These are phyloP conservation scores for Troides aeacus DNA, from an alignment of 2,888 invertebrate species.

Conservation along the genomic window DNA sequence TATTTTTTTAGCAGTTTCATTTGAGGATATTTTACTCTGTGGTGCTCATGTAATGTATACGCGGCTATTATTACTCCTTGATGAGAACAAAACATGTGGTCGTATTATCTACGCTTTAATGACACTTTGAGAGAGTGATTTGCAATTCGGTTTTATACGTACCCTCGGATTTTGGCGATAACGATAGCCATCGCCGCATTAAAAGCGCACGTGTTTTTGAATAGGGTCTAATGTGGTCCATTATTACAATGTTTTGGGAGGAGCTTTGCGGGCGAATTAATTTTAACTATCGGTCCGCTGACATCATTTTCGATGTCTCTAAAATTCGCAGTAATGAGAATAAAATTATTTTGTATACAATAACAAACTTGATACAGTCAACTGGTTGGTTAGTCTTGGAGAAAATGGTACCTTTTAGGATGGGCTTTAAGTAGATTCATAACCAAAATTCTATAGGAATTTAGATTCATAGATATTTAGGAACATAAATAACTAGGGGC, in stretches of 20 bases:
- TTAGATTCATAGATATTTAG: too few relatives aligned
- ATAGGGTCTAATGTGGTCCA: conserved; percentile 35
- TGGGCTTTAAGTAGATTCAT: too few relatives aligned
- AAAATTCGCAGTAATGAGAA: not conserved
- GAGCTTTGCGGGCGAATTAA: conserved; percentile 14
- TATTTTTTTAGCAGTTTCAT: conserved; percentile 27
- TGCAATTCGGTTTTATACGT: conserved; percentile 53
- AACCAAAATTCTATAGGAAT: too few relatives aligned
- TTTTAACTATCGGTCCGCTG: conserved; percentile 1
- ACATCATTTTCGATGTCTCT: too few relatives aligned
- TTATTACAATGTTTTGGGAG: conserved; percentile 31
- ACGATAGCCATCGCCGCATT: conserved; percentile 59
- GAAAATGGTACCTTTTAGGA: too few relatives aligned
- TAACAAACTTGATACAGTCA: not conserved
- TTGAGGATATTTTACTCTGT: conserved; percentile 40
- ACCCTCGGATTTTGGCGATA: conserved; percentile 50
- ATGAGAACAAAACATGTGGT: conserved; percentile 76
- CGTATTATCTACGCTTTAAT: conserved; percentile 69
- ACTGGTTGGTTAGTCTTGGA: too few relatives aligned
- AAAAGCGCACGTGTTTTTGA: conserved; percentile 59
- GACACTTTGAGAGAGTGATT: conserved; percentile 76
- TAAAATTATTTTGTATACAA: not conserved
- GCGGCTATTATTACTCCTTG: conserved; percentile 63
- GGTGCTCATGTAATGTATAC: conserved; percentile 39
- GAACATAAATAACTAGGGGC: too few relatives aligned